These are phyloP conservation scores for Sarcophaga peregrina DNA, from an alignment of 1,140 invertebrate genomes.

Conservation along the genomic window DNA sequence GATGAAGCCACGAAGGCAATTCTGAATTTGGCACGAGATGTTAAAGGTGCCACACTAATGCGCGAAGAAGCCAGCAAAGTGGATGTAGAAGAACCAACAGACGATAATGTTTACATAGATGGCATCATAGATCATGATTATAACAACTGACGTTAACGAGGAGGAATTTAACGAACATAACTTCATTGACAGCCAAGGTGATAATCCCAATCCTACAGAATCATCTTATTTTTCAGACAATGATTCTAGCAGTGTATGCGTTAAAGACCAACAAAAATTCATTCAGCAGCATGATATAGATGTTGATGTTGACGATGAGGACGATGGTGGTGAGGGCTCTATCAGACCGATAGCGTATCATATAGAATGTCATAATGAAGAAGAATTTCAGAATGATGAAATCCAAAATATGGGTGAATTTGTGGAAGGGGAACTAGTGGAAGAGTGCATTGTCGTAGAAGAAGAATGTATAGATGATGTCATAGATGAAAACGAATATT, in stretches of 20 bases:
- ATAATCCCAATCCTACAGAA: not conserved
- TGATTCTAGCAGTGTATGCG: no score
- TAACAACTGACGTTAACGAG: not conserved
- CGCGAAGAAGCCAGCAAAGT: not conserved
- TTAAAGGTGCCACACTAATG: not conserved
- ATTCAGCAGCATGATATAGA: not conserved
- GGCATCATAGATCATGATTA: constrained; percentile 11
- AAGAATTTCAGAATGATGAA: not conserved
- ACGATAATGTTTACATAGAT: not conserved
- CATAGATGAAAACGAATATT: not conserved
- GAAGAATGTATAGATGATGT: constrained; percentile 2
- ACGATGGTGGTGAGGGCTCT: not conserved
- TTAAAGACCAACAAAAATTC: not conserved
- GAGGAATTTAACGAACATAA: not conserved
- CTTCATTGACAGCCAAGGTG: not conserved
- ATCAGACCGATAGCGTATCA: not conserved
- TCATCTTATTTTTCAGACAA: no score
- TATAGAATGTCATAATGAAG: not conserved
- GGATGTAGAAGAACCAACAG: not conserved
- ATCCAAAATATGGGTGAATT: not conserved
- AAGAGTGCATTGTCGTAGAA: not conserved
- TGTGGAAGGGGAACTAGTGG: not conserved
- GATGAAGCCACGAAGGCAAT: not conserved
- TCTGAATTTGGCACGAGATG: not conserved
- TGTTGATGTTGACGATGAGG: not conserved